These are phyloP conservation scores for Erebia aethiops DNA, from an alignment of 2,888 invertebrate species.

Conservation along the genomic window DNA sequence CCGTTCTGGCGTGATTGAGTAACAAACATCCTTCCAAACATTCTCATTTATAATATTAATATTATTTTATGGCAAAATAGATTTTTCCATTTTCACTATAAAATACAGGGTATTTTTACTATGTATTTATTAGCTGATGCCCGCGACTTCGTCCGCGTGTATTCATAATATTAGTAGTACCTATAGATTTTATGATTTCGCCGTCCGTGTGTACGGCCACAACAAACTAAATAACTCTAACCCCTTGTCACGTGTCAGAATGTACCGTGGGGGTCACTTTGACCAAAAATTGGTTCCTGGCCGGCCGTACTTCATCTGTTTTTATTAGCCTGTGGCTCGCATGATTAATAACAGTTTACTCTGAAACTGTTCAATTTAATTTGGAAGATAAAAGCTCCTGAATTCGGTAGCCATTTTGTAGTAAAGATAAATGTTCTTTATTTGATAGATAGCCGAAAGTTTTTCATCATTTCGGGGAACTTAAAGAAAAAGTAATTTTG, in stretches of 20 bases:
- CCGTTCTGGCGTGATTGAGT: too few relatives aligned
- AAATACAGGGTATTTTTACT: too few relatives aligned
- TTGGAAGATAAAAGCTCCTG: slow-evolving; percentile 11
- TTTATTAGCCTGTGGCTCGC: slow-evolving; percentile 30
- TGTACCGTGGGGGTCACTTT: slow-evolving; percentile 38
- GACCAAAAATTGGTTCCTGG: slow-evolving; percentile 41
- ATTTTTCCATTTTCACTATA: too few relatives aligned
- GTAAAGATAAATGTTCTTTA: not conserved
- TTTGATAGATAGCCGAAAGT: not conserved
- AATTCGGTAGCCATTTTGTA: not conserved
- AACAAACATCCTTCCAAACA: too few relatives aligned
- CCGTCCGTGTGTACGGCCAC: slow-evolving; percentile 29
- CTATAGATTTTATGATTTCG: not conserved
- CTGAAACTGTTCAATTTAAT: slow-evolving; percentile 12
- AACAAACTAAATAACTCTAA: slow-evolving; percentile 43
- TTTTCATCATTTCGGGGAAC: not conserved
- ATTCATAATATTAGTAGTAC: too few relatives aligned
- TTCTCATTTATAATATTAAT: too few relatives aligned
- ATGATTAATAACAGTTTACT: slow-evolving; percentile 24
- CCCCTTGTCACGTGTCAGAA: slow-evolving; percentile 45
- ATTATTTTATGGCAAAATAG: too few relatives aligned
- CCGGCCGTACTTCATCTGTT: slow-evolving; percentile 37
- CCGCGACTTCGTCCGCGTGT: too few relatives aligned
- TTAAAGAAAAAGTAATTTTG: not conserved
- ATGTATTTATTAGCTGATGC: too few relatives aligned